phyloP scores from a whole-genome alignment of 2,888 invertebrate genomes.

The Pollenia amentaria region DNA sequence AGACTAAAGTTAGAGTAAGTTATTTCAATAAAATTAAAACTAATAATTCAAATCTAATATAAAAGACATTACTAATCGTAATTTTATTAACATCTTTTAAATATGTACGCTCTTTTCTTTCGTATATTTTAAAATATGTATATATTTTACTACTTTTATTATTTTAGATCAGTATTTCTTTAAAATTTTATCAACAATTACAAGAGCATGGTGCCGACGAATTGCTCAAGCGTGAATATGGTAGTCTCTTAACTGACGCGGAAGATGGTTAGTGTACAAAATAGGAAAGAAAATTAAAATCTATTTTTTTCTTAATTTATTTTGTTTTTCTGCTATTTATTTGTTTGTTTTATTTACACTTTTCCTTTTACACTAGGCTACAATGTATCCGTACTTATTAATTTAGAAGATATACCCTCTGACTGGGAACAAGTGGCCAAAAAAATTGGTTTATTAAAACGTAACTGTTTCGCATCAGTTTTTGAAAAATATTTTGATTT shows the following conservation, averaged over 20 bases:
- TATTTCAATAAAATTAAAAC: neutral
- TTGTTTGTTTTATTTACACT: constrained; percentile 21
- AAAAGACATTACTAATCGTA: neutral
- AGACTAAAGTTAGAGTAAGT: constrained; percentile 97
- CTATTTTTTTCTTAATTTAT: constrained; percentile 8
- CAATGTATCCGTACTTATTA: constrained; percentile 96
- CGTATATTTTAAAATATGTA: neutral
- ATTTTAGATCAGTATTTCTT: constrained; percentile 96
- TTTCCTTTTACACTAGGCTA: constrained; percentile 88
- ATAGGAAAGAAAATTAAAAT: neutral
- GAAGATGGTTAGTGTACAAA: constrained; percentile 90
- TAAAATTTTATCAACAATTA: constrained; percentile 99
- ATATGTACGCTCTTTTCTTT: neutral
- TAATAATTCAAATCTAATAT: neutral
- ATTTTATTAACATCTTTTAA: neutral
- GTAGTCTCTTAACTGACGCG: constrained; percentile 91
- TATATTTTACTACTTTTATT: constrained; percentile 6
- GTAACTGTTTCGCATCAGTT: constrained; percentile 99
- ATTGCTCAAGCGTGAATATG: constrained; percentile 96
- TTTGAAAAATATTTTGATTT: constrained; percentile 99
- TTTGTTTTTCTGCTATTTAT: constrained; percentile 10
- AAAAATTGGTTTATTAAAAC: constrained; percentile 96
- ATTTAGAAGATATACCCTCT: constrained; percentile 95
- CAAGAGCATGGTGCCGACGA: constrained; percentile 99
- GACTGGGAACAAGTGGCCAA: constrained; percentile 96